These are phyloP conservation scores for Anastatus disparis DNA, from an alignment of 1,140 invertebrate genomes.

Conservation along the genomic window DNA sequence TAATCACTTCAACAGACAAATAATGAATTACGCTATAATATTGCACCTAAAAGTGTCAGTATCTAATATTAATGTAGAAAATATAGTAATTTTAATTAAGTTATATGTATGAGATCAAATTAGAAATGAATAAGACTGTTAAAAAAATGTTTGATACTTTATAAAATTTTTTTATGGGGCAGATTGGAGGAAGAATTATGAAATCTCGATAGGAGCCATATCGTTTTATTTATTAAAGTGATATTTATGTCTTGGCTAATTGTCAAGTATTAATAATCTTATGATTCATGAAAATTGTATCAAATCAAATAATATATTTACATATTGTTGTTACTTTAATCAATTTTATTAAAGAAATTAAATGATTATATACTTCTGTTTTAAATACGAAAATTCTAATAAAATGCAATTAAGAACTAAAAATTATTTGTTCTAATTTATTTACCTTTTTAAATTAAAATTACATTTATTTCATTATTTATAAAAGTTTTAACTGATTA, in stretches of 20 bases:
- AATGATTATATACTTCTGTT: conserved; percentile 32
- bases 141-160: conserved; percentile 25
- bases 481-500: too few relatives aligned
- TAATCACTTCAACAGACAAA: neutral
- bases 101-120: conserved; percentile 10
- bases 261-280: conserved; percentile 23
- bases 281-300: conserved; percentile 25
- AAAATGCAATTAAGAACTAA: conserved; percentile 15
- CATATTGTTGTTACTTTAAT: conserved; percentile 34
- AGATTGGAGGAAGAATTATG: conserved; percentile 8
- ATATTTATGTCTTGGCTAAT: conserved; percentile 26
- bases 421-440: neutral
- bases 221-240: conserved; percentile 25
- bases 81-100: conserved; percentile 10
- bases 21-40: conserved; percentile 11
- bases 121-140: conserved; percentile 36
- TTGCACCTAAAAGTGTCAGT: conserved; percentile 9
- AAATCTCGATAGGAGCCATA: conserved; percentile 19
- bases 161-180: conserved; percentile 24
- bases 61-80: conserved; percentile 9
- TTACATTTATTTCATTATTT: too few relatives aligned
- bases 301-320: conserved; percentile 16
- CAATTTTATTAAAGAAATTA: conserved; percentile 31
- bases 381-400: conserved; percentile 35
- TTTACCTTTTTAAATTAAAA: too few relatives aligned